Evolutionary conservation across 2,888 invertebrate genomes (phyloP), one percentile per base, ranked within the genome.

Genomic region (Lysandra coridon): DNA sequence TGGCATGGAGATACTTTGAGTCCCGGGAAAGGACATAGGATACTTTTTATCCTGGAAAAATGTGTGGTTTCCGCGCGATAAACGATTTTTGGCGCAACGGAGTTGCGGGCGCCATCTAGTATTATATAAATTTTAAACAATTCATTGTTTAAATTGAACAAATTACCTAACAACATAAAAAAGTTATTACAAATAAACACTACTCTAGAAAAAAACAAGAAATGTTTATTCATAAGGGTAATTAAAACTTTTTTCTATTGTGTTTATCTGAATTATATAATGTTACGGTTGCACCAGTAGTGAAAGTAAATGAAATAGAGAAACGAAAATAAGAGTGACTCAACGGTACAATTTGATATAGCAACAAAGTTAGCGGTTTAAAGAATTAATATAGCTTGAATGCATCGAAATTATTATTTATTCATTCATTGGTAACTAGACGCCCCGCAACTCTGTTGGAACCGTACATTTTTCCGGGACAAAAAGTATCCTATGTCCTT

Each of bases 271-370:
- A 23, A 62, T 62, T 62, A 62, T 62, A 23, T 62, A 62, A 62
- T 23, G n/a, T 3, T 62, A n/a, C 62, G 10, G 23, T 62, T 62
- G 23, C n/a, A 23, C 62, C 60, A 60, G 60, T 37, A 73, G 73
- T 73, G 73, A 73, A 73, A 73, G 73, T 73, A 17, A 23, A 30
- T 30, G 30, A 69, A 69, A 69, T 30, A 73, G 73, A 73, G 73
- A 33, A 73, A 73, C 37, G 73, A 73, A 73, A 73, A 73, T 37
- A 73, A 73, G 33, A 73, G 73, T 73, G 37, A 73, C 37, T 73
- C 1, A 14, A 12, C 6, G n/a, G 23, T 62, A 62, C 4, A 62
- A 62, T 62, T 62, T 23, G 23, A 23, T 23, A 23, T 62, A 62
- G 5, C n/a, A 6, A 60, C 23, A 62, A 62, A 62, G 23, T n/a